These are phyloP conservation scores for Orussus abietinus DNA, from an alignment of 1,140 invertebrate species.

Conservation along the genomic window DNA sequence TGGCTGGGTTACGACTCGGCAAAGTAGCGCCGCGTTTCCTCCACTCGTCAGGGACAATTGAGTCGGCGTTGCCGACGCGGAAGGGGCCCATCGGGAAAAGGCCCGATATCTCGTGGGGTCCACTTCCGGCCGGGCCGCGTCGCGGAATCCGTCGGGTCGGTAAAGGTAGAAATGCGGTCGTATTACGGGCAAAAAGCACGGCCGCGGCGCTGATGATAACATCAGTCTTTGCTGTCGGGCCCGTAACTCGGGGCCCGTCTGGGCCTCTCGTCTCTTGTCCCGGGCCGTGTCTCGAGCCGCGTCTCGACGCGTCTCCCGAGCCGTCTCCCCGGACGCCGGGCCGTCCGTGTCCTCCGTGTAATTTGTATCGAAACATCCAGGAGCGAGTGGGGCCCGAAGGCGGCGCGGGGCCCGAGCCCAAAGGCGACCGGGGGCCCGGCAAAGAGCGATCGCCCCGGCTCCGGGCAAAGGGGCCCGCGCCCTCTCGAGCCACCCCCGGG, in stretches of 20 bases:
- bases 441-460: slow-evolving; percentile 1
- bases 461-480: no score
- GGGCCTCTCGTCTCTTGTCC: no score
- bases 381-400: slow-evolving; percentile 21
- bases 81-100: no score
- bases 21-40: no score
- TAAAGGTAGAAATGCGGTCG: no score
- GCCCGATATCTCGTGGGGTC: no score
- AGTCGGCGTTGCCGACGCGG: no score
- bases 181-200: slow-evolving; percentile 23
- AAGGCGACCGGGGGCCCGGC: neutral
- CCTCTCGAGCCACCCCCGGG: no score
- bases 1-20: no score
- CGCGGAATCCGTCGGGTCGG: no score
- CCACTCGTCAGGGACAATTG: no score
- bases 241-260: neutral
- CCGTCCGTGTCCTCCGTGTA: slow-evolving; percentile 31
- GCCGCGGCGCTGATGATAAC: slow-evolving; percentile 38
- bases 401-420: slow-evolving; percentile 11
- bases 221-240: slow-evolving; percentile 34
- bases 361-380: slow-evolving; percentile 42
- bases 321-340: slow-evolving; percentile 13
- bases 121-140: no score
- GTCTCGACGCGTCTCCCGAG: slow-evolving; percentile 15
- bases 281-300: neutral